Evolutionary conservation across 2,797 vertebrate genomes (phyloP).

Genomic region (Nasua narica): DNA sequence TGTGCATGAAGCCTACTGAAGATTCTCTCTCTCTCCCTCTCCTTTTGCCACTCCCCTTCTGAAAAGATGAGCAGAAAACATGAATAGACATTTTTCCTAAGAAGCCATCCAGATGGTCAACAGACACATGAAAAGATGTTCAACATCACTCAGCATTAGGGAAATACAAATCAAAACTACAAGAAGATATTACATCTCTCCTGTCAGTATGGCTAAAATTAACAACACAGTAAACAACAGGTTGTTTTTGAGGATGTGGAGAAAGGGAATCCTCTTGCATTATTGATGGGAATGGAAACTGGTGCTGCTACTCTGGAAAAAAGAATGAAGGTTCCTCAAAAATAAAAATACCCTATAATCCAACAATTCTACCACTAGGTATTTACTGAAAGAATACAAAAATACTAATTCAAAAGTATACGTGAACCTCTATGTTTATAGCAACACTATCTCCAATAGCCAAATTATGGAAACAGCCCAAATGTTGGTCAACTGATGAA

Average conservation of each 20-base stretch:
- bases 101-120: not conserved
- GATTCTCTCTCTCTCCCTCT: too few species aligned
- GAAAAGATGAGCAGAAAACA: not conserved
- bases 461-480: not conserved
- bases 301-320: not conserved
- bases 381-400: too few species aligned
- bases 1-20: too few species aligned
- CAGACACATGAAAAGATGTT: not conserved
- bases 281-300: not conserved
- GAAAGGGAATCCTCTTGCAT: not conserved
- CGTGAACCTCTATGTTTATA: not conserved
- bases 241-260: not conserved
- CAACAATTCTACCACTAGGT: not conserved
- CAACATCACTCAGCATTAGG: not conserved
- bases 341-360: not conserved
- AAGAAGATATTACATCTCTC: not conserved
- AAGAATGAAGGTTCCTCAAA: not conserved
- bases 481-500: not conserved
- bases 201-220: not conserved
- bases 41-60: too few species aligned
- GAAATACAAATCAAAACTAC: not conserved
- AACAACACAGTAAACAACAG: not conserved
- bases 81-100: not conserved
- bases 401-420: too few species aligned
- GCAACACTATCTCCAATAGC: not conserved